Evolutionary conservation across 1,140 invertebrate genomes (phyloP), one percentile per base, ranked within the genome.

Genomic region (Hycleus cichorii): DNA sequence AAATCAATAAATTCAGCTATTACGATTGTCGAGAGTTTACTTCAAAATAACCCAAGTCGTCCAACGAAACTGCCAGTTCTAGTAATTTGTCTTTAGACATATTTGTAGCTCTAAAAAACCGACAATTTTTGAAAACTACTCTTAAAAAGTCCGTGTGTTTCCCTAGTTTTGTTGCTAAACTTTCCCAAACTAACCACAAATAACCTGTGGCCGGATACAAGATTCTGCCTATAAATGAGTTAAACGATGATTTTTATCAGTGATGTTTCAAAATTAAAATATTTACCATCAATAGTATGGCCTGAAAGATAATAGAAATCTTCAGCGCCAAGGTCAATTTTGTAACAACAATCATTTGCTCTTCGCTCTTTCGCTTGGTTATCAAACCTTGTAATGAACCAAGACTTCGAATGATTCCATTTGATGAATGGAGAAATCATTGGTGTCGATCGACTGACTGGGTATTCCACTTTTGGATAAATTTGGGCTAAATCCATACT

Each of bases 161-260:
- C 65, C 82, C 80, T 77, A 92, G 83, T 72, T 89, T 83, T n/a
- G 87, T 88, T 18, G 96, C 69, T 2, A 90, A 90, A 72, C 4
- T 7, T 32, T 92, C 89, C 95, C 94, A 97, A 0, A 90, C 90
- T n/a, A 96, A 74, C 3, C 83, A 74, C 53, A 91, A 67, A 69
- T 90, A 98, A 25, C 91, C 92, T 6, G 93, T 95, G 0, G 93
- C 93, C 2, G 95, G 95, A 59, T 91, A 88, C 0, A 97, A 70
- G 61, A 90, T 88, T 65, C 93, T 83, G 66, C 18, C 18, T 18
- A 1, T 2, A 18, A 18, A 18, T 18, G 18, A 18, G 18, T 18
- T 1, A 18, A 18, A 18, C 1, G 18, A 18, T 18, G 18, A 12
- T 12, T 12, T 12, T 12, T 12, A 12, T 18, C 1, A 18, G 1